phyloP scores from a whole-genome alignment of 2,113 vertebrate species.

The Embiotoca jacksoni region DNA sequence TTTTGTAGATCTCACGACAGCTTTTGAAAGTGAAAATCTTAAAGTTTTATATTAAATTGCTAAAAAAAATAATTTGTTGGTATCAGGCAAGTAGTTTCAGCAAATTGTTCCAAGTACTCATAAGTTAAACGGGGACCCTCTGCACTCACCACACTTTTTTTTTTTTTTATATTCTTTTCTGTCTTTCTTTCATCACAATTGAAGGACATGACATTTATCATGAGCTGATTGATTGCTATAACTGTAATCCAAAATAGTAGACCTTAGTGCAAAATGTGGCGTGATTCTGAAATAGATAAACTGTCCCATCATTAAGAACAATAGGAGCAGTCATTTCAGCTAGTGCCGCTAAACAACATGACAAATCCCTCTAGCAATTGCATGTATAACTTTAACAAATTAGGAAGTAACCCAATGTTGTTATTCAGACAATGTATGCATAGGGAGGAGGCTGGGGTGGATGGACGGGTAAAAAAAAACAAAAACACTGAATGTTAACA shows the following conservation, averaged over 20 bases:
- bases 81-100: background rate
- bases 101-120: background rate
- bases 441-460: too few relatives aligned
- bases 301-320: background rate
- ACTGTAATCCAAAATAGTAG: background rate
- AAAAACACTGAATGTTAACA: too few relatives aligned
- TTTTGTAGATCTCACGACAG: background rate
- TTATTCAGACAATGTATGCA: background rate
- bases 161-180: too few relatives aligned
- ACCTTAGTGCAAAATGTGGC: background rate
- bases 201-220: too few relatives aligned
- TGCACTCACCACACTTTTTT: background rate
- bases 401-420: accelerated
- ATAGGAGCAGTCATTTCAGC: background rate
- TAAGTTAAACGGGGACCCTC: background rate
- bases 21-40: background rate
- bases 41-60: background rate
- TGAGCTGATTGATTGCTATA: too few relatives aligned
- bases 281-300: background rate
- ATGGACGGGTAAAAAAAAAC: too few relatives aligned
- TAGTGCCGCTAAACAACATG: background rate
- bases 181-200: too few relatives aligned
- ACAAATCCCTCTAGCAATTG: background rate
- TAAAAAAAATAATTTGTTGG: background rate
- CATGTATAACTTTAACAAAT: background rate